Percentiles rank a stretch among this genome's conserved stretches.
Evolutionary conservation across 2,797 vertebrate genomes (phyloP).

Genomic region (Phataginus tetradactyla): DNA sequence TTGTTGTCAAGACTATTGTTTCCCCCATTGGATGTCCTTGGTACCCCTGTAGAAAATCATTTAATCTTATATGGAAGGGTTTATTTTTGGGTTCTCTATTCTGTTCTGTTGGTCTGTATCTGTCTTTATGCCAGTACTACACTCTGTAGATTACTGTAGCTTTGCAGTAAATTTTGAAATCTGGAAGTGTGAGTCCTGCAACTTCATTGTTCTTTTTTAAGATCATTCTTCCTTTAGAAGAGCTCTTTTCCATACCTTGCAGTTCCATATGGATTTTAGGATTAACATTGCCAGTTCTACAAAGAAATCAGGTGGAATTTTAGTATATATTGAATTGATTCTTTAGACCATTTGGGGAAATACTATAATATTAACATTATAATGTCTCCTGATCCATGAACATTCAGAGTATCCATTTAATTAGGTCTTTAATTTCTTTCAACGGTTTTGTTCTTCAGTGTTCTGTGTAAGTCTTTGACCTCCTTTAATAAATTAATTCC

Average conservation of each 20-base stretch:
- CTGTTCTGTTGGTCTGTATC: background rate
- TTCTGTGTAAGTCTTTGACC: background rate
- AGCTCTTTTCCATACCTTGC: background rate
- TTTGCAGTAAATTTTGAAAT: background rate
- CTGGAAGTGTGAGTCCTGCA: background rate
- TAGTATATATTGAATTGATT: background rate
- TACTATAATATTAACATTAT: background rate
- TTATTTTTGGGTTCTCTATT: background rate
- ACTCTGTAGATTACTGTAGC: background rate
- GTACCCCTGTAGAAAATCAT: background rate
- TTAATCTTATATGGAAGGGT: too few relatives aligned
- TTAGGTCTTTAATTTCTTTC: background rate
- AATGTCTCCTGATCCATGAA: background rate
- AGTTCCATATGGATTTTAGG: background rate
- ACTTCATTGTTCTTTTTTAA: background rate
- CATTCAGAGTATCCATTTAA: background rate
- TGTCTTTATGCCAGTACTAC: background rate
- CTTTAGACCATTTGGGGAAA: background rate
- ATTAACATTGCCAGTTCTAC: background rate
- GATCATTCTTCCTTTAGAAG: background rate
- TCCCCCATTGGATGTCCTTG: background rate
- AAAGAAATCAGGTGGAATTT: background rate
- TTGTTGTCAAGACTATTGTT: background rate
- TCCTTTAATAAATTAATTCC: background rate
- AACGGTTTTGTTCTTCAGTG: background rate